Percentiles rank a stretch among this genome's conserved stretches.
Conservation (phyloP, 2,888 invertebrate genomes). For the Balanococcus diminutus region DNA sequence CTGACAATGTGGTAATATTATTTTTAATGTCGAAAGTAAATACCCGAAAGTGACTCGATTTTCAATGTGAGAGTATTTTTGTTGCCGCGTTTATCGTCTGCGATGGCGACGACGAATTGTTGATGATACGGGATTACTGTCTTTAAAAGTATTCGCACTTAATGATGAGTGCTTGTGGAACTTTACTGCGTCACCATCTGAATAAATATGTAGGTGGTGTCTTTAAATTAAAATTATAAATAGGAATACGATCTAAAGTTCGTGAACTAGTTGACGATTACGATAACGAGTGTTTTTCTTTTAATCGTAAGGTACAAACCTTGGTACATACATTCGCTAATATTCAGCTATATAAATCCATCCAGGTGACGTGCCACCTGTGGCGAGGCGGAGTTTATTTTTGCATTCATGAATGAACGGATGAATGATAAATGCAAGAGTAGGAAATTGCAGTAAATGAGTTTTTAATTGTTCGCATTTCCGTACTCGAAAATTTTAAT, state of each 20-base stretch:
- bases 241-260: background rate
- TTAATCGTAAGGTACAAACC: background rate
- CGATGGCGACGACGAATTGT: background rate
- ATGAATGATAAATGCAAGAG: background rate
- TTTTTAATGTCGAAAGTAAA: constrained; percentile 3
- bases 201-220: background rate
- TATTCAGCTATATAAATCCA: too few relatives aligned
- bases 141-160: background rate
- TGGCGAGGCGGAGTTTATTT: background rate
- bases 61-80: background rate
- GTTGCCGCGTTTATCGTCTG: background rate
- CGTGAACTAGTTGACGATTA: background rate
- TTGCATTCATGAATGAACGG: background rate
- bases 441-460: background rate
- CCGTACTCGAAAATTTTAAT: background rate
- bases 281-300: background rate
- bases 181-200: background rate
- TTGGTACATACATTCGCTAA: background rate
- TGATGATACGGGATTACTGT: too few relatives aligned
- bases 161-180: background rate
- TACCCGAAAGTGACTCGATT: background rate
- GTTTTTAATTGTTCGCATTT: background rate
- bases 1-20: constrained; percentile 20
- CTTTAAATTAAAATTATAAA: too few relatives aligned
- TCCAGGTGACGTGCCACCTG: background rate